phyloP scores from a whole-genome alignment of 2,888 invertebrate species.

The Odontocerum albicorne region DNA sequence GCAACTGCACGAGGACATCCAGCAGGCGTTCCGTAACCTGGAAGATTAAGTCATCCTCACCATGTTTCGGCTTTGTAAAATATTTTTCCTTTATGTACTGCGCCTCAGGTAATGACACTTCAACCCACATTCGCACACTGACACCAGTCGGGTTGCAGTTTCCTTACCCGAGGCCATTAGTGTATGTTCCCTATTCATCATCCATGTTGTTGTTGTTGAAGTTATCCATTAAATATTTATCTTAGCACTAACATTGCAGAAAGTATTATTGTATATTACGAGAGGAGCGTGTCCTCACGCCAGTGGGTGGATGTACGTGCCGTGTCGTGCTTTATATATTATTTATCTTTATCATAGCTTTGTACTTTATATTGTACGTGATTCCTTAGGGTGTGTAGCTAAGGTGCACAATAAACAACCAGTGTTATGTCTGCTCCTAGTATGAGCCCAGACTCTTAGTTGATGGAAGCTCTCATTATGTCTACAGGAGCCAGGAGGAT shows the following conservation, averaged over 20 bases:
- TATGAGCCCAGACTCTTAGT: no score
- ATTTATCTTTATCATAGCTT: constrained; percentile 11
- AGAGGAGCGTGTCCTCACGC: constrained; percentile 5
- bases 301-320: no score
- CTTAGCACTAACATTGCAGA: constrained; percentile 38
- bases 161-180: constrained; percentile 9
- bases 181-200: constrained; percentile 18
- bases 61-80: constrained; percentile 21
- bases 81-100: constrained; percentile 17
- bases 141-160: constrained; percentile 12
- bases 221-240: constrained; percentile 33
- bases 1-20: constrained; percentile 95
- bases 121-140: constrained; percentile 13
- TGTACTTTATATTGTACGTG: constrained; percentile 16
- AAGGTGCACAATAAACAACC: constrained; percentile 12
- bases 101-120: constrained; percentile 11
- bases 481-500: no score
- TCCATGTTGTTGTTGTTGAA: constrained; percentile 36
- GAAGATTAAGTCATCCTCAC: constrained; percentile 75
- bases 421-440: no score
- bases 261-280: constrained; percentile 29
- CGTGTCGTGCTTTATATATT: constrained; percentile 10
- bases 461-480: no score
- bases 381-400: constrained; percentile 1
- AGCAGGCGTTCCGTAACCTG: constrained; percentile 96